A percentile compares a stretch with the other conserved stretches of the same genome.
These are phyloP conservation scores for Sinotaia quadrata DNA, from an alignment of 2,888 invertebrate genomes.

Conservation along the genomic window DNA sequence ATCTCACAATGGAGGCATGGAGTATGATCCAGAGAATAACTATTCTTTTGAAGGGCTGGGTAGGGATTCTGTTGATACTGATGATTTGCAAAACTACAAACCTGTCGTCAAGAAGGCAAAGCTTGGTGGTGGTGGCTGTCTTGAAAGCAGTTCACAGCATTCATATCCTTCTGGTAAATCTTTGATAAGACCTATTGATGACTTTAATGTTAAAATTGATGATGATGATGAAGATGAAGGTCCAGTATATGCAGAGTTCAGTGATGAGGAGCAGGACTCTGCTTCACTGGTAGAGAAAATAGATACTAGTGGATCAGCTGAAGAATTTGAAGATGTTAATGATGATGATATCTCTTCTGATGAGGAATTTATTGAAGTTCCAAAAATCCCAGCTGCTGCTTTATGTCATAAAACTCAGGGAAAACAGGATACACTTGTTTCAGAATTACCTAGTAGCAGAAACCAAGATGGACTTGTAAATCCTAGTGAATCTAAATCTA, in stretches of 20 bases:
- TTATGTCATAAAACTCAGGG: not conserved
- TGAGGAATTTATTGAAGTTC: conserved; percentile 21
- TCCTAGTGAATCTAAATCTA: not conserved
- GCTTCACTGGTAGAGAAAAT: conserved; percentile 20
- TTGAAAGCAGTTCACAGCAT: not conserved
- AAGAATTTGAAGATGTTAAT: conserved; percentile 22
- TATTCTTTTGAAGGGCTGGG: conserved; percentile 38
- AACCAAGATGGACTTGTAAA: too few relatives aligned
- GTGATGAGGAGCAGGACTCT: conserved; percentile 40
- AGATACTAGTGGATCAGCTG: conserved; percentile 33
- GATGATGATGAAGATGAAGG: conserved; percentile 19
- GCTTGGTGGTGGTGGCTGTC: not conserved
- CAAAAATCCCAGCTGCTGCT: conserved; percentile 10
- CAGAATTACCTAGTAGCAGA: not conserved
- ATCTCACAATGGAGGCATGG: conserved; percentile 32
- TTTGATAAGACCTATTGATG: not conserved
- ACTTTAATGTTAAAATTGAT: not conserved
- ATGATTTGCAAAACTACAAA: conserved; percentile 15
- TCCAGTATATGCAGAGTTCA: conserved; percentile 39
- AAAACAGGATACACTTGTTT: not conserved
- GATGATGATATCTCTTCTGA: conserved; percentile 6
- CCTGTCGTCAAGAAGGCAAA: conserved; percentile 26
- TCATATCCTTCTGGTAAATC: conserved; percentile 19
- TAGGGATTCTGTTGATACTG: not conserved
- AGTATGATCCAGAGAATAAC: conserved; percentile 64